Conservation (phyloP, 2,113 vertebrate genomes). For the Balaeniceps rex region DNA sequence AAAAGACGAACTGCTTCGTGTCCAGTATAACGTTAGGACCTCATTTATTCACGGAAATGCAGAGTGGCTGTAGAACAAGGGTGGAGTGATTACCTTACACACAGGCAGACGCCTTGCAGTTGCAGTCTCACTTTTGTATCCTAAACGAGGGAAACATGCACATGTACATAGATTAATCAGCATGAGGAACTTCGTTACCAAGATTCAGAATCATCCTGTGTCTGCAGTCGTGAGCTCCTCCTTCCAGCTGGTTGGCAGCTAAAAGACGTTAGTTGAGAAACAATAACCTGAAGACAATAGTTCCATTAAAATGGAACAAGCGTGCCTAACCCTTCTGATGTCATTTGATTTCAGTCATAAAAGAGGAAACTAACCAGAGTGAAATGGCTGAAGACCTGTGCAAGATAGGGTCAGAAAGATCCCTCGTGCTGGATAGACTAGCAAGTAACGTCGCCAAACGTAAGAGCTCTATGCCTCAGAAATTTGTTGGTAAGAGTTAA, state of each 20-base stretch:
- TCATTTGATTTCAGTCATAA: constrained; percentile 97
- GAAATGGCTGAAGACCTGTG: constrained; percentile 98
- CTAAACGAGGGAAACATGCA: not conserved
- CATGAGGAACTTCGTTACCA: not conserved
- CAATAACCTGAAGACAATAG: constrained; percentile 19
- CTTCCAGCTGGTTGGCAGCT: not conserved
- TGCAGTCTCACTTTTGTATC: not conserved
- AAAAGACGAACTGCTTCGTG: not conserved
- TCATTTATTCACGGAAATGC: not conserved
- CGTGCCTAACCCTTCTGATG: constrained; percentile 69
- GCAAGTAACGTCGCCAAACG: constrained; percentile 99
- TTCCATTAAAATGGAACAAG: constrained; percentile 54
- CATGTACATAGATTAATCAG: not conserved
- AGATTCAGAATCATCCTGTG: not conserved
- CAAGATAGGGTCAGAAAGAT: constrained; percentile 94
- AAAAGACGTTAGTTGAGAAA: not conserved
- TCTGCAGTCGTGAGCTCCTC: not conserved
- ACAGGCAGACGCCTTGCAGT: not conserved
- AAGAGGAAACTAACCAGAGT: constrained; percentile 97
- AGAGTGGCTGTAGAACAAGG: not conserved
- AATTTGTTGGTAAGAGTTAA: constrained; percentile 99
- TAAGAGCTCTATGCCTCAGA: constrained; percentile 99
- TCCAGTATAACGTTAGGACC: not conserved
- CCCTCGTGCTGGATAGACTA: constrained; percentile 99
- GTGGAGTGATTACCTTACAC: not conserved